A percentile compares a stretch with the other conserved stretches of the same genome.
Conservation (phyloP, 1,140 invertebrate genomes). For the Argopecten irradians region DNA sequence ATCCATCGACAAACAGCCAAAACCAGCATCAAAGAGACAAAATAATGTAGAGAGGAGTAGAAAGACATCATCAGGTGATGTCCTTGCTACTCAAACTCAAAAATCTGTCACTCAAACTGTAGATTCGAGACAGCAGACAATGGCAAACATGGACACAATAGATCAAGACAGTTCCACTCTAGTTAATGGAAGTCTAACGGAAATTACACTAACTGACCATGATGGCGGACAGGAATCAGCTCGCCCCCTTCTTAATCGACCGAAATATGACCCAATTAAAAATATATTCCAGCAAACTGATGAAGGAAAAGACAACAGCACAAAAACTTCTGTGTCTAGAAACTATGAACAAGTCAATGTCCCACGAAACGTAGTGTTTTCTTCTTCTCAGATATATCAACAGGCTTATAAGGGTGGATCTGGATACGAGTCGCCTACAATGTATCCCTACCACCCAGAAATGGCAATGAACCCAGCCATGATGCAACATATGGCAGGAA, state of each 20-base stretch:
- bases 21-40: background rate
- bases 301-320: constrained; percentile 29
- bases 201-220: background rate
- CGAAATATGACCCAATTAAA: constrained; percentile 43
- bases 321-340: constrained; percentile 33
- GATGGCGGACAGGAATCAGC: constrained; percentile 11
- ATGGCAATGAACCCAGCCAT: constrained; percentile 5
- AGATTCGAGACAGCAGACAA: background rate
- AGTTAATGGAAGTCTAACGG: background rate
- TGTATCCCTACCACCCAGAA: background rate
- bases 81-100: background rate
- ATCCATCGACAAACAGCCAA: constrained; percentile 29
- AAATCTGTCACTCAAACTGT: background rate
- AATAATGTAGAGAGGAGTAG: background rate
- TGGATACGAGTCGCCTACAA: background rate
- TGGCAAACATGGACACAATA: constrained; percentile 25
- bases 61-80: constrained; percentile 33
- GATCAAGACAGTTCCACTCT: background rate
- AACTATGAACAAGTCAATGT: constrained; percentile 60
- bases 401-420: constrained; percentile 59
- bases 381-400: constrained; percentile 66
- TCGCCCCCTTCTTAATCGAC: constrained; percentile 44
- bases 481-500: constrained; percentile 24
- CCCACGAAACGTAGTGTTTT: constrained; percentile 60
- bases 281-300: constrained; percentile 39